Percentiles rank a stretch among this genome's conserved stretches.
These are phyloP conservation scores for Drosophila arawakana DNA, from an alignment of 1,140 invertebrate species.

Conservation along the genomic window DNA sequence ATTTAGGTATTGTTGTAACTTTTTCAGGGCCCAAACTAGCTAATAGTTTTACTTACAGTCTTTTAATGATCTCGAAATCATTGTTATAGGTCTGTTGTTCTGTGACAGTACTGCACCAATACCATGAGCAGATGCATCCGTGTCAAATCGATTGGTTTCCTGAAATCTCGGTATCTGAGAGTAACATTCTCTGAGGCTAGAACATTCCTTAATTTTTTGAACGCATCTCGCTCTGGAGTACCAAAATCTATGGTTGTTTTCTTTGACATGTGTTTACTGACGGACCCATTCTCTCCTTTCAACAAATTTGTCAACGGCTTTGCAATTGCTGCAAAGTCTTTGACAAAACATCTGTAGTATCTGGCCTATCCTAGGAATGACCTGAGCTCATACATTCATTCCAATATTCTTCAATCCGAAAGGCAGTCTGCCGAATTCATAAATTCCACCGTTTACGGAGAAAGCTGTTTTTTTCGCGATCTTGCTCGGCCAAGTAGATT, in stretches of 20 bases:
- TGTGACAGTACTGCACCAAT: too few species aligned
- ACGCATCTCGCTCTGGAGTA: too few species aligned
- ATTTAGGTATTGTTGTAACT: too few species aligned
- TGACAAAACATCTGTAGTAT: background rate
- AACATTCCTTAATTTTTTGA: too few species aligned
- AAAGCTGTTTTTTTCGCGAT: background rate
- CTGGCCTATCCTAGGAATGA: too few species aligned
- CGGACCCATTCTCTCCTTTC: background rate
- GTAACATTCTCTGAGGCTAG: too few species aligned
- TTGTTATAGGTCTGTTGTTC: too few species aligned
- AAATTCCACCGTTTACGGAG: background rate
- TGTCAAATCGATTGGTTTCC: too few species aligned
- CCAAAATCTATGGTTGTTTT: too few species aligned
- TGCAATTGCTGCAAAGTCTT: background rate
- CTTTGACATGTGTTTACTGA: too few species aligned
- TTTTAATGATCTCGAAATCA: background rate
- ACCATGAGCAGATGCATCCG: too few species aligned
- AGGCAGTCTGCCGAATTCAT: constrained; percentile 6
- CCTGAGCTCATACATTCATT: background rate
- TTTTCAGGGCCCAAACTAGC: background rate
- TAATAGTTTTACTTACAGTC: background rate
- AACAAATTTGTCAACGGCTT: background rate
- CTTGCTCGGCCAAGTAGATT: background rate
- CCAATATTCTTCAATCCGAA: constrained; percentile 1
- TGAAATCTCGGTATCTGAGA: too few species aligned